Conservation (phyloP, 1,140 invertebrate species). For the Panagrolaimus sp. region DNA sequence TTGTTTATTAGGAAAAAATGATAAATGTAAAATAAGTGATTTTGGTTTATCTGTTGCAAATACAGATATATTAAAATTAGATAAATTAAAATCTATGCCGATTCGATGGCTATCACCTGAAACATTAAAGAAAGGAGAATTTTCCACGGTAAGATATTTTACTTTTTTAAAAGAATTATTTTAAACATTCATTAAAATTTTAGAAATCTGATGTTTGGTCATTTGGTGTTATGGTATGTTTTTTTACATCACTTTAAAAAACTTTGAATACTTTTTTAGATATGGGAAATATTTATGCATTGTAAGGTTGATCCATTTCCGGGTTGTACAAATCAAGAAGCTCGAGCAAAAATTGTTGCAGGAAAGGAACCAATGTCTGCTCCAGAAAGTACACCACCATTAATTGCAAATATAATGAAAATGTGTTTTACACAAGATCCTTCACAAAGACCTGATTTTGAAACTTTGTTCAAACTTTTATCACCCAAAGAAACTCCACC, state of each 20-base stretch:
- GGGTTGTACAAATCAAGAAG: slow-evolving; percentile 6
- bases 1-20: slow-evolving; percentile 24
- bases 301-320: slow-evolving; percentile 24
- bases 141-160: slow-evolving; percentile 67
- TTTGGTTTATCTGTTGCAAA: slow-evolving; percentile 30
- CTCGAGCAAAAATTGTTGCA: slow-evolving; percentile 17
- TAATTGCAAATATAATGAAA: slow-evolving; percentile 14
- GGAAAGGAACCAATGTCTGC: slow-evolving; percentile 22
- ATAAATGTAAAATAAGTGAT: slow-evolving; percentile 30
- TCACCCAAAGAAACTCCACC: slow-evolving; percentile 11
- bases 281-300: slow-evolving; percentile 20
- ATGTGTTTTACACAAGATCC: slow-evolving; percentile 23
- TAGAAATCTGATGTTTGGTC: slow-evolving; percentile 21
- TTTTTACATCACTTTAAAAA: slow-evolving; percentile 64
- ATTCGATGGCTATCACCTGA: slow-evolving; percentile 21
- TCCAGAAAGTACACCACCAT: slow-evolving; percentile 8
- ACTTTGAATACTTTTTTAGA: background rate
- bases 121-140: slow-evolving; percentile 67
- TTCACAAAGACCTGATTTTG: slow-evolving; percentile 18
- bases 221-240: slow-evolving; percentile 69
- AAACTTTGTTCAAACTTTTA: slow-evolving; percentile 2
- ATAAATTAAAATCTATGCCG: slow-evolving; percentile 20
- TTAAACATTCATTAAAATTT: background rate
- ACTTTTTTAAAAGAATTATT: too few species aligned
- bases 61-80: slow-evolving; percentile 8